A percentile compares a stretch with the other conserved stretches of the same genome.
These are phyloP conservation scores for Bombus huntii DNA, from an alignment of 1,140 invertebrate species.

Conservation along the genomic window DNA sequence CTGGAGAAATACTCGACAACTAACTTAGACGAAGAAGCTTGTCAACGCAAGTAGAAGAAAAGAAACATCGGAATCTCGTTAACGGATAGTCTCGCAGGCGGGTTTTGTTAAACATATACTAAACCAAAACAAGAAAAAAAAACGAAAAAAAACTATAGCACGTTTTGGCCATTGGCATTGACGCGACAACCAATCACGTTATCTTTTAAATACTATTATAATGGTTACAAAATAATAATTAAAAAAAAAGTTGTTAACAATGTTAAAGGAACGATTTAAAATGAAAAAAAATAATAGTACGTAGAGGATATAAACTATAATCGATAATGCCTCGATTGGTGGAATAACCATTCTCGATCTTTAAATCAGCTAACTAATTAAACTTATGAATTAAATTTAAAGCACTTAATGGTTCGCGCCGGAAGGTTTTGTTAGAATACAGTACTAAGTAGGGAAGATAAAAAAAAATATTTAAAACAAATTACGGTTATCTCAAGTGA, in stretches of 20 bases:
- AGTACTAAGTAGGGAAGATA: conserved; percentile 35
- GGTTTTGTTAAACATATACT: conserved; percentile 38
- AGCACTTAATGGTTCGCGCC: conserved; percentile 48
- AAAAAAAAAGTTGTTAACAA: conserved; percentile 76
- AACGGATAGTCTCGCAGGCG: conserved; percentile 64
- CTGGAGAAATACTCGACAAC: neutral
- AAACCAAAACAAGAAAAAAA: conserved; percentile 25
- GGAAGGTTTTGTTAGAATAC: conserved; percentile 43
- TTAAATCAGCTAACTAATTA: conserved; percentile 68
- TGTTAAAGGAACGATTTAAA: conserved; percentile 73
- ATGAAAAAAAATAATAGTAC: conserved; percentile 41
- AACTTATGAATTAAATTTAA: conserved; percentile 62
- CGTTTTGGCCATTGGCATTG: conserved; percentile 71
- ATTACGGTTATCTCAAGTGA: conserved; percentile 20
- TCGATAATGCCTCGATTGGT: conserved; percentile 67
- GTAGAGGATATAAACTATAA: conserved; percentile 64
- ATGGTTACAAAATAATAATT: conserved; percentile 59
- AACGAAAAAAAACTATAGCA: conserved; percentile 53
- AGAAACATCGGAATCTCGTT: conserved; percentile 58
- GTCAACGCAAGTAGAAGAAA: neutral
- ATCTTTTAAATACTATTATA: conserved; percentile 79
- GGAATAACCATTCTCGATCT: conserved; percentile 70
- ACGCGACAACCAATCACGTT: conserved; percentile 83
- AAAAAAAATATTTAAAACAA: conserved; percentile 20
- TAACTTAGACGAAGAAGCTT: neutral